Conservation (phyloP, 1,140 invertebrate genomes). For the Panulirus ornatus region DNA sequence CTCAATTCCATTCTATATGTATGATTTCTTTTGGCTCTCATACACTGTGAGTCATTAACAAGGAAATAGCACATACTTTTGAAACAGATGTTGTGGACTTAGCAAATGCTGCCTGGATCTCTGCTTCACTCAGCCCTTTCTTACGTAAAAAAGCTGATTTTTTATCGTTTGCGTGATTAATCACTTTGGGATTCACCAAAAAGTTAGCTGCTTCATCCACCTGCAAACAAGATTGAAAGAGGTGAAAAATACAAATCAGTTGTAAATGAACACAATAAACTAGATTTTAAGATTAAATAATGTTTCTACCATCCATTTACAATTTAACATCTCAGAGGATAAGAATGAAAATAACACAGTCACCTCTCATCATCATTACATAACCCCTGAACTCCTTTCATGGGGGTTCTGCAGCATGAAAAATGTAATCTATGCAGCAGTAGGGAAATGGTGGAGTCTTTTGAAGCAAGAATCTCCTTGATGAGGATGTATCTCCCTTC, state of each 20-base stretch:
- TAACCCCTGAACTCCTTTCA: too few species aligned
- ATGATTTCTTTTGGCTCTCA: too few species aligned
- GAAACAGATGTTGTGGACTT: conserved; percentile 14
- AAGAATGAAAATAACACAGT: neutral
- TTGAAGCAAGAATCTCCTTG: too few species aligned
- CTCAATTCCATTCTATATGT: neutral
- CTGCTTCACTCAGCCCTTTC: conserved; percentile 54
- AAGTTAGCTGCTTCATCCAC: conserved; percentile 61
- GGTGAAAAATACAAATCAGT: neutral
- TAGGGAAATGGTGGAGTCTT: too few species aligned
- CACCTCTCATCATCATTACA: neutral
- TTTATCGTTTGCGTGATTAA: conserved; percentile 34
- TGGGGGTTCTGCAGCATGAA: too few species aligned
- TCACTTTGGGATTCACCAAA: conserved; percentile 49
- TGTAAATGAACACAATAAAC: neutral
- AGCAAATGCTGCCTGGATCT: conserved; percentile 44
- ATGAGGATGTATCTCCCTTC: too few species aligned
- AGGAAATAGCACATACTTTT: neutral
- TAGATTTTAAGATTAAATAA: neutral
- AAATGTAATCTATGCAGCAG: too few species aligned
- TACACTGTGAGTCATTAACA: neutral
- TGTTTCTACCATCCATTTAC: neutral
- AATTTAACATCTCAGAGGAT: neutral
- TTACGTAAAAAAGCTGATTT: conserved; percentile 52
- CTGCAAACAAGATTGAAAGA: neutral